Base-by-base conservation (phyloP, 1,140 invertebrate species). In the Nasonia giraulti region DNA sequence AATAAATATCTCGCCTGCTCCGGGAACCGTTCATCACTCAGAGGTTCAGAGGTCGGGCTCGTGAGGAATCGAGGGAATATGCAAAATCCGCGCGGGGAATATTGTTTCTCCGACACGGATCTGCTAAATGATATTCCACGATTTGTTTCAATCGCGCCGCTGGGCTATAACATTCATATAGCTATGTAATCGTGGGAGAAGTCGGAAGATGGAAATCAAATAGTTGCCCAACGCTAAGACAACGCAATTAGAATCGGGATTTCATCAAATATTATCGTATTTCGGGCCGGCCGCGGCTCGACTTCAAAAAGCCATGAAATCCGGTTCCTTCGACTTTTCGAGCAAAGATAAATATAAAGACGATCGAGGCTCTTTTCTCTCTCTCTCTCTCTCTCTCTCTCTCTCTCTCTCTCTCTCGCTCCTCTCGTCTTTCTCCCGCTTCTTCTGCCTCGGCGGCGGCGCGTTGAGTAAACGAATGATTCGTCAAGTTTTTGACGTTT, bases 401-500 rank as follows among this genome's bases (percentile, higher is more conserved):
- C n/a, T n/a, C n/a, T n/a, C n/a, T n/a, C n/a, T n/a, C n/a, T 71
- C 71, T 85, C 23, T 75, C 71, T 20, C 68, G 2, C 17, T 40
- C 77, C 12, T 83, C 68, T 82, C 77, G 55, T 83, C 82, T 81
- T 50, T 86, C 69, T 84, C 47, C 87, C 85, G 85, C 78, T 87
- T 80, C 55, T 62, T 83, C 81, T 77, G 71, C 40, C 37, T 33
- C 37, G 50, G 40, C 76, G 44, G 68, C 37, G 71, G 76, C 73
- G 74, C 79, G 80, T 62, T 85, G 80, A 85, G 84, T 85, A 85
- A 85, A 85, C 84, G 84, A 85, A 85, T 85, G 80, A 85, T 85
- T 85, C 84, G 84, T 85, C 84, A 85, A 85, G 44, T 82, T 85
- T 82, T 85, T 82, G 84, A 85, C 84, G 80, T 77, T 85, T 85